Conservation (phyloP, 2,888 invertebrate species). For the Rhamnusium bicolor region DNA sequence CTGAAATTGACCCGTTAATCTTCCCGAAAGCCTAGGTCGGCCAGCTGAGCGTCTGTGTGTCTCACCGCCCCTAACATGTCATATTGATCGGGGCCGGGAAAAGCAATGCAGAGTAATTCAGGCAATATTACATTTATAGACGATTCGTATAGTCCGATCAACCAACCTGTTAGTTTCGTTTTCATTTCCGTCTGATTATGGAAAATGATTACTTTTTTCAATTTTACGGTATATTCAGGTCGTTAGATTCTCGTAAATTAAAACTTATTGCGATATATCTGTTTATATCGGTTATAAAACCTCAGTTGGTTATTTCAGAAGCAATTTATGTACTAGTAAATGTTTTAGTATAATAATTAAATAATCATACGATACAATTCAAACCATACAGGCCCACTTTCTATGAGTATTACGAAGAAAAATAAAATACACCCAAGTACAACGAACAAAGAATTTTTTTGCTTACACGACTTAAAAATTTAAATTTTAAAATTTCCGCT, state of each 20-base stretch:
- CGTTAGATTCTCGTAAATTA: neutral
- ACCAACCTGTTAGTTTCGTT: conserved; percentile 18
- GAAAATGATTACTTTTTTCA: neutral
- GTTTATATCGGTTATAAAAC: neutral
- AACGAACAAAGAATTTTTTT: too few relatives aligned
- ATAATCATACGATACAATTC: too few relatives aligned
- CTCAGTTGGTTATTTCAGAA: neutral
- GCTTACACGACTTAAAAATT: too few relatives aligned
- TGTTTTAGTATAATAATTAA: neutral
- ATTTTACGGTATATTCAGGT: neutral
- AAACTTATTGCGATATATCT: neutral
- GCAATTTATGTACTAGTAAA: neutral
- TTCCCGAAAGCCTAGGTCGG: neutral
- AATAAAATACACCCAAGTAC: too few relatives aligned
- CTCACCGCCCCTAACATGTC: conserved; percentile 9
- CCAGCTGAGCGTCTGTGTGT: conserved; percentile 22
- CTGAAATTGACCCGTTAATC: neutral
- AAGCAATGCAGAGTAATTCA: conserved; percentile 6
- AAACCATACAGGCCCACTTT: too few relatives aligned
- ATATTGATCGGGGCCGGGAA: conserved; percentile 18
- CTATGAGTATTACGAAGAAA: too few relatives aligned
- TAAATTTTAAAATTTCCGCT: too few relatives aligned
- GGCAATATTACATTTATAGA: neutral
- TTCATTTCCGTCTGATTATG: conserved; percentile 1
- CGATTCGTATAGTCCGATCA: conserved; percentile 1